Conservation (phyloP, 1,140 invertebrate species). For the Stenopsyche tienmushanensis region DNA sequence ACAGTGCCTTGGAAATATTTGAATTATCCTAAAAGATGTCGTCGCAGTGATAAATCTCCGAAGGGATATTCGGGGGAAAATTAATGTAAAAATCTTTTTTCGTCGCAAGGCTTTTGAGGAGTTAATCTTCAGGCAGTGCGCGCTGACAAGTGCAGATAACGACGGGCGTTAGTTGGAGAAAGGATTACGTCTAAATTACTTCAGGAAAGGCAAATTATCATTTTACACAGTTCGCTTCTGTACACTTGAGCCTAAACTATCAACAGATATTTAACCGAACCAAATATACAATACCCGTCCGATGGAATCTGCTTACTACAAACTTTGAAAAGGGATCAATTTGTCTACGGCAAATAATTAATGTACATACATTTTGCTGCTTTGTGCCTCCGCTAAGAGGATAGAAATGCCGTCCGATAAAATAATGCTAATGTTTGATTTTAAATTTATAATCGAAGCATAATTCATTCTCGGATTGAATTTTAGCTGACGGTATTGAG, state of each 20-base stretch:
- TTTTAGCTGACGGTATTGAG: no score
- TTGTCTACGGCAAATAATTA: background rate
- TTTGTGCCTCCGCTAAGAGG: no score
- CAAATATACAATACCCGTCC: background rate
- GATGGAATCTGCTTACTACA: background rate
- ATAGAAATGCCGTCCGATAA: no score
- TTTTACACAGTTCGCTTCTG: conserved; percentile 8
- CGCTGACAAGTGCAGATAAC: conserved; percentile 30
- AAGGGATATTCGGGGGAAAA: no score
- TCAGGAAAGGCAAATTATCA: conserved; percentile 25
- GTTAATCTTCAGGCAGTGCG: conserved; percentile 4
- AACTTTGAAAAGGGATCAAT: background rate
- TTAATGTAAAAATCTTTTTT: no score
- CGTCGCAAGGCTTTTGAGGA: background rate
- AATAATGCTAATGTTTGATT: no score
- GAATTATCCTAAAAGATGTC: no score
- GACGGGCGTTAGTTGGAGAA: conserved; percentile 13
- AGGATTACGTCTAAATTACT: conserved; percentile 29
- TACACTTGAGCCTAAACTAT: conserved; percentile 11
- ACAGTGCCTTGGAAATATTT: no score
- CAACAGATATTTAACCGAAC: conserved; percentile 5
- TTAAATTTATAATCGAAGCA: no score
- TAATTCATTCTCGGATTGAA: no score
- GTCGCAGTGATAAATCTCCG: no score
- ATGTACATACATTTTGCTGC: no score